Evolutionary conservation across 2,113 vertebrate species (phyloP).

Genomic region (Oncorhynchus clarkii): DNA sequence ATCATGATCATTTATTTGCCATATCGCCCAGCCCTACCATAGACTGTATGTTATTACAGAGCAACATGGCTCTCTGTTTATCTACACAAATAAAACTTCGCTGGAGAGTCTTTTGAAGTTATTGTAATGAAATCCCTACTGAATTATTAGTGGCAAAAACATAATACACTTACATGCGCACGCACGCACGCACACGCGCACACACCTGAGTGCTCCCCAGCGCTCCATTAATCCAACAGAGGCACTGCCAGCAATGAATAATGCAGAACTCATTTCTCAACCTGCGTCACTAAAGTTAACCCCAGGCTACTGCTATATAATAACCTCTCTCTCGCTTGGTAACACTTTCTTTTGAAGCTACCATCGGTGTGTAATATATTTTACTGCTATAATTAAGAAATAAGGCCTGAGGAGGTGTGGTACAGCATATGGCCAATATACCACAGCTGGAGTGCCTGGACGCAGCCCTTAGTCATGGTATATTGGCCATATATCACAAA

Average conservation of each 20-base stretch:
- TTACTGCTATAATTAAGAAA: too few species aligned
- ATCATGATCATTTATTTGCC: too few species aligned
- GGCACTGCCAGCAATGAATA: not conserved
- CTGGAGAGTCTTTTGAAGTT: constrained; percentile 7
- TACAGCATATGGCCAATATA: too few species aligned
- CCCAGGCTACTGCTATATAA: not conserved
- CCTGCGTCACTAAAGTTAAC: not conserved
- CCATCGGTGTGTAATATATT: too few species aligned
- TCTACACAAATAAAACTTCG: constrained; percentile 5
- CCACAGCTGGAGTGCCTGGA: too few species aligned
- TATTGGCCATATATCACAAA: too few species aligned
- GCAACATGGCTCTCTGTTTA: not conserved
- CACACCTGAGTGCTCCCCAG: not conserved
- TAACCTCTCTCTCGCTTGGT: not conserved
- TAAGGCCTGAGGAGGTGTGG: too few species aligned
- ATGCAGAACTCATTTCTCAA: not conserved
- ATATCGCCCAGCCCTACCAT: too few species aligned
- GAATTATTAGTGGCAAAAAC: not conserved
- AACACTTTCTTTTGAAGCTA: too few species aligned
- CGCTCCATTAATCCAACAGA: not conserved
- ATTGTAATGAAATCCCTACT: constrained; percentile 30
- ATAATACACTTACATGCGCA: not conserved
- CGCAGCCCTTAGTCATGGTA: too few species aligned
- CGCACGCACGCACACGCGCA: not conserved
- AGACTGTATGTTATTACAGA: not conserved